phyloP scores from a whole-genome alignment of 2,113 vertebrate species.

The Leuciscus idus region DNA sequence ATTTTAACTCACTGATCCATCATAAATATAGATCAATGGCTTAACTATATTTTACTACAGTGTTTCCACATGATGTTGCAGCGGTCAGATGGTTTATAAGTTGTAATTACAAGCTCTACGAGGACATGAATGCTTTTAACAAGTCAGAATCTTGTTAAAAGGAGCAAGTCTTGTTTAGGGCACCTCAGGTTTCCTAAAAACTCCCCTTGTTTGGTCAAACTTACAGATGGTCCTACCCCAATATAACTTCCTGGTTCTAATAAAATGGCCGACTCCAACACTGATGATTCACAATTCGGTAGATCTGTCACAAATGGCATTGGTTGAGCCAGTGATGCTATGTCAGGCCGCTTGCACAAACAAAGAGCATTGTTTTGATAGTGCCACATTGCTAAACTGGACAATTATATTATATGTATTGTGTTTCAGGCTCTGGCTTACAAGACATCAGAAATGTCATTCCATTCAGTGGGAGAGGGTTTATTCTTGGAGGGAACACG shows the following conservation, averaged over 20 bases:
- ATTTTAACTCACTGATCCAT: too few species aligned
- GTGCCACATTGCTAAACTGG: neutral
- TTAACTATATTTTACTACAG: too few species aligned
- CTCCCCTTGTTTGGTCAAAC: neutral
- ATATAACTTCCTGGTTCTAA: too few species aligned
- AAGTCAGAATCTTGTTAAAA: too few species aligned
- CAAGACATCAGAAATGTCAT: constrained; percentile 71
- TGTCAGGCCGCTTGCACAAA: neutral
- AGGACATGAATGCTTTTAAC: neutral
- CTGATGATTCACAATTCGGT: too few species aligned
- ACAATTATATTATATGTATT: neutral
- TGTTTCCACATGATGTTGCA: too few species aligned
- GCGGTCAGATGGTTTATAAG: neutral
- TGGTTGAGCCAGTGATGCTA: neutral
- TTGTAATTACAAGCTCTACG: neutral
- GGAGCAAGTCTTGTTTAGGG: too few species aligned
- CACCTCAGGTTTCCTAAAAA: neutral
- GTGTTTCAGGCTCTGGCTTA: constrained; percentile 66
- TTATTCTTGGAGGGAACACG: constrained; percentile 78
- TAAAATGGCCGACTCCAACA: too few species aligned
- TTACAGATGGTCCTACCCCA: neutral
- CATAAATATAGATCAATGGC: too few species aligned
- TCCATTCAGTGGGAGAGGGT: constrained; percentile 88
- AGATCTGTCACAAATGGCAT: neutral
- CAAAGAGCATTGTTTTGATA: neutral